Percentiles rank a stretch among this genome's conserved stretches.
These are phyloP conservation scores for Arctocebus calabarensis DNA, from an alignment of 2,797 vertebrate genomes.

Conservation along the genomic window DNA sequence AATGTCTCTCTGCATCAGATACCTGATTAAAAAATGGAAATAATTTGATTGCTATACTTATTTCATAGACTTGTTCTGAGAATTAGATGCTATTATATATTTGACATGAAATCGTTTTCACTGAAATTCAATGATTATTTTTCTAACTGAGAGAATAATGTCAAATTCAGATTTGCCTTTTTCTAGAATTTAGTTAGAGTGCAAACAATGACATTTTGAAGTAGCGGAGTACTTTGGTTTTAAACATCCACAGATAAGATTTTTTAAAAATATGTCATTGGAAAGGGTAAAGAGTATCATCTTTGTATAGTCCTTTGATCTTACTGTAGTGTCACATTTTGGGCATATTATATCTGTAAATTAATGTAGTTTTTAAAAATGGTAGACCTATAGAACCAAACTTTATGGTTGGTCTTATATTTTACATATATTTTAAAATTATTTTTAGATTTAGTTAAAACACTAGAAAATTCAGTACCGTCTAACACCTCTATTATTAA, in stretches of 20 bases:
- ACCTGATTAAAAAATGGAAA: not conserved
- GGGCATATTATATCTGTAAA: not conserved
- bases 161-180: slow-evolving; percentile 64
- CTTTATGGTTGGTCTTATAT: not conserved
- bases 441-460: slow-evolving; percentile 7
- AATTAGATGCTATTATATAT: not conserved
- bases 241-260: slow-evolving; percentile 36
- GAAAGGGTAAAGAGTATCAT: not conserved
- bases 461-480: not conserved
- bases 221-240: not conserved
- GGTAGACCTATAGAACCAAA: not conserved
- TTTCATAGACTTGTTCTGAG: not conserved
- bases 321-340: not conserved
- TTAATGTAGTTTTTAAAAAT: not conserved
- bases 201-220: slow-evolving; percentile 64
- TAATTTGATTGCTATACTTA: not conserved
- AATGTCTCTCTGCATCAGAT: not conserved
- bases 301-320: not conserved
- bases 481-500: not conserved
- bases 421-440: slow-evolving; percentile 32
- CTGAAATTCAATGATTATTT: slow-evolving; percentile 49
- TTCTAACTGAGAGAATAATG: slow-evolving; percentile 44
- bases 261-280: slow-evolving; percentile 17
- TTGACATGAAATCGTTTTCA: slow-evolving; percentile 12
- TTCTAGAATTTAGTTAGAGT: slow-evolving; percentile 22